A percentile compares a stretch with the other conserved stretches of the same genome.
These are phyloP conservation scores for Disparrhopalites patrizii DNA, from an alignment of 2,888 invertebrate species.

Conservation along the genomic window DNA sequence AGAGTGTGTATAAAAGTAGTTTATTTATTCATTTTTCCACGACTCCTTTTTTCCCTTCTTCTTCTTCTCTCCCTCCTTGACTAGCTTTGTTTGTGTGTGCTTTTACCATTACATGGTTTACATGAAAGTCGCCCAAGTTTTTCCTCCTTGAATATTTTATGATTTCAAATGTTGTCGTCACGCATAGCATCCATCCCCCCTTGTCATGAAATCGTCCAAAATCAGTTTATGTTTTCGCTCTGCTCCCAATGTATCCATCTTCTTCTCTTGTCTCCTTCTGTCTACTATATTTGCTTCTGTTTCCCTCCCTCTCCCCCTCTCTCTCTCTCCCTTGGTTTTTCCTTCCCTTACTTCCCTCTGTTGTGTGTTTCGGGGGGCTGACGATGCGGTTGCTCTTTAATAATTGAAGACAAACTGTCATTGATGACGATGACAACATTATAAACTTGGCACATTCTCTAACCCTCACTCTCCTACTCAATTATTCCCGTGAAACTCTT, in stretches of 20 bases:
- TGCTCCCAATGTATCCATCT: background rate
- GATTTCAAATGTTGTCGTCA: constrained; percentile 29
- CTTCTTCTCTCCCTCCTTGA: background rate
- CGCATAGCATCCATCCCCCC: constrained; percentile 20
- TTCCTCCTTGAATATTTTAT: constrained; percentile 26
- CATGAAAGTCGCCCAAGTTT: constrained; percentile 8
- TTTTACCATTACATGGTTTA: background rate
- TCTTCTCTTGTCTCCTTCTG: background rate
- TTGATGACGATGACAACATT: constrained; percentile 28
- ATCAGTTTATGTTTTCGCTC: constrained; percentile 24
- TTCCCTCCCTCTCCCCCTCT: background rate
- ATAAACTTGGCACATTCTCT: constrained; percentile 26
- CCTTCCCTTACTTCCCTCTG: background rate
- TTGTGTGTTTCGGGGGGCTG: background rate
- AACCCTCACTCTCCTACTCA: constrained; percentile 1
- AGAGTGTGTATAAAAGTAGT: constrained; percentile 4
- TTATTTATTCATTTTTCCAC: constrained; percentile 30
- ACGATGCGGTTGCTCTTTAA: constrained; percentile 18
- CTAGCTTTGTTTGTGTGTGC: background rate
- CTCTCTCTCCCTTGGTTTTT: too few species aligned
- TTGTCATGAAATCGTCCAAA: constrained; percentile 18
- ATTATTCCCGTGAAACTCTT: background rate
- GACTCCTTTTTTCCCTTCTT: constrained; percentile 1
- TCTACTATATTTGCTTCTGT: background rate
- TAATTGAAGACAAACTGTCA: constrained; percentile 26